Evolutionary conservation across 1,140 invertebrate genomes (phyloP), one percentile per base, ranked within the genome.

Genomic region (Heliconius hermathena): DNA sequence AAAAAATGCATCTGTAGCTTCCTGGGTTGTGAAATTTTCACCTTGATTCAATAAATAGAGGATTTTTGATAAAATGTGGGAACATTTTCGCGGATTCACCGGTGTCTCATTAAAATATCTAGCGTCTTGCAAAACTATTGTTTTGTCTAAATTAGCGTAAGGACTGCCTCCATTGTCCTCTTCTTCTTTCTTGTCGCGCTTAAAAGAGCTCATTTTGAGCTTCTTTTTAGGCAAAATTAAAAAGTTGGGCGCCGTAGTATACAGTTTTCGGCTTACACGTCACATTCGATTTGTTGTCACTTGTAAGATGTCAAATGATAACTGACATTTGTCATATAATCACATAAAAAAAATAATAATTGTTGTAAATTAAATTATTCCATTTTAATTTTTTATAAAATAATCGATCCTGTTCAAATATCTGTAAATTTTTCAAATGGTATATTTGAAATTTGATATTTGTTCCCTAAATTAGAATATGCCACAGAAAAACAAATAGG

Each of bases 1-100:
- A 95, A 99, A 99, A 93, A 99, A 99, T 22, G 98, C 97, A 89
- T 99, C 99, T 13, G 99, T 99, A 0, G 99, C 99, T 95, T 99
- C 99, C 72, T 97, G 98, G 1, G 97, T 97, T 9, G 98, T 97
- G 76, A 99, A 95, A 83, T 97, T 96, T 91, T 99, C 99, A 1
- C 99, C 98, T 88, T 98, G 99, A 91, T 99, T 99, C 36, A 99
- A 95, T 78, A 99, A 95, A 94, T 99, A 99, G 1, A 99, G 95
- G 76, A 99, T 97, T 95, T 99, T 99, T 76, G 99, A 99, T 60
- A 99, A 95, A 89, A 99, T 99, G 83, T 97, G 97, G 11, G 97
- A 97, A 95, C 99, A 99, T 98, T 99, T 99, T 94, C 98, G 96
- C 5, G 98, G 97, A 95, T 99, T 99, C 1, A 99, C 97, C 6